These are phyloP conservation scores for Epicampocera succincta DNA, from an alignment of 2,888 invertebrate species.

Conservation along the genomic window DNA sequence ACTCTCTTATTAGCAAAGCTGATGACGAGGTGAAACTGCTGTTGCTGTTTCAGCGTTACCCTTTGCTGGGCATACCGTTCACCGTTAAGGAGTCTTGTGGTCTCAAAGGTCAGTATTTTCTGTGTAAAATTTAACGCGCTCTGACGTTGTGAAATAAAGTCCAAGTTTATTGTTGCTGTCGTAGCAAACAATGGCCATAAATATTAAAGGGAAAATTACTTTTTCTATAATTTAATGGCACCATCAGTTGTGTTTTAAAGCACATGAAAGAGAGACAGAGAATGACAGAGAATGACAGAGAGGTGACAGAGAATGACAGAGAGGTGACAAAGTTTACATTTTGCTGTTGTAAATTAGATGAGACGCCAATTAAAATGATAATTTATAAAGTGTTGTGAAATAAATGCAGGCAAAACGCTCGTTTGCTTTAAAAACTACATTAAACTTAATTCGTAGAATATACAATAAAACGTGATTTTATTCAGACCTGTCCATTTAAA, in stretches of 20 bases:
- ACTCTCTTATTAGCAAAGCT: conserved; percentile 80
- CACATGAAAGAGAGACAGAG: neutral
- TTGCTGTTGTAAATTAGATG: conserved; percentile 18
- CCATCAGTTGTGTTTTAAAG: neutral
- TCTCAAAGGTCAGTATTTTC: conserved; percentile 84
- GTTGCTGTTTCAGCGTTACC: conserved; percentile 82
- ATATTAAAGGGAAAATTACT: neutral
- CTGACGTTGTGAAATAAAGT: conserved; percentile 27
- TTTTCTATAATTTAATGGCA: neutral
- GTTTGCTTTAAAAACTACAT: too few species aligned
- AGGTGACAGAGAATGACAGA: conserved; percentile 34
- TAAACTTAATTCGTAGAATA: too few species aligned
- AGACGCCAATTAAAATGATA: neutral
- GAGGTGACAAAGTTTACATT: conserved; percentile 27
- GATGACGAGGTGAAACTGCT: conserved; percentile 73
- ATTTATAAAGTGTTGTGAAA: neutral
- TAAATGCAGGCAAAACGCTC: too few species aligned
- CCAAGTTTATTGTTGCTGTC: neutral
- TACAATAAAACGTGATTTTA: too few species aligned
- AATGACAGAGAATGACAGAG: too few species aligned
- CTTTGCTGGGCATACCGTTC: conserved; percentile 91
- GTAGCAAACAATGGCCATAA: too few species aligned
- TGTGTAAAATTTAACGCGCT: neutral
- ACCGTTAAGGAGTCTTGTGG: conserved; percentile 91
- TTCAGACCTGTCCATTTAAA: too few species aligned